phyloP scores from a whole-genome alignment of 2,797 vertebrate genomes.

The Alosa sapidissima region DNA sequence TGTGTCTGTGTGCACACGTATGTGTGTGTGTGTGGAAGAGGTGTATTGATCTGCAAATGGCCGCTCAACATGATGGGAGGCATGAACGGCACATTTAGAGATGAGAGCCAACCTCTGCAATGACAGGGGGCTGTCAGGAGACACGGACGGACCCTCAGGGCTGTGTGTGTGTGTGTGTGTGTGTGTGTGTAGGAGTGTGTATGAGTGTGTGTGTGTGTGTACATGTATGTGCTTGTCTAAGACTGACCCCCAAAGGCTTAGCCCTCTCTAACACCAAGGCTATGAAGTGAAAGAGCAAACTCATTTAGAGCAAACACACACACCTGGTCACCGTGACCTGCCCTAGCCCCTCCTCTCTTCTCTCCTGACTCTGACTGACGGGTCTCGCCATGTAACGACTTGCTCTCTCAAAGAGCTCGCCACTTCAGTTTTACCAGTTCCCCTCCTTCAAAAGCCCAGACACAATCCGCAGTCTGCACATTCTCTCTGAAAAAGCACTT shows the following conservation, averaged over 20 bases:
- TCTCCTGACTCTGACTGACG: neutral
- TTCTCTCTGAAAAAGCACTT: neutral
- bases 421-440: neutral
- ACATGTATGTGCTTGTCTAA: neutral
- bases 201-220: neutral
- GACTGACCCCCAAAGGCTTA: neutral
- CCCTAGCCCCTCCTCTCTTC: neutral
- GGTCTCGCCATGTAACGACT: neutral
- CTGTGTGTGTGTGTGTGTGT: neutral
- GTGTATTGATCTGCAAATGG: slow-evolving; percentile 28
- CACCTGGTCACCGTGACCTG: neutral
- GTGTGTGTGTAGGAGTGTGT: neutral
- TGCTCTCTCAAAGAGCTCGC: neutral
- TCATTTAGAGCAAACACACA: neutral
- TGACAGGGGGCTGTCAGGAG: neutral
- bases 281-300: neutral
- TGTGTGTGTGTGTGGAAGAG: neutral
- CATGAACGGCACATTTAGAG: slow-evolving; percentile 21
- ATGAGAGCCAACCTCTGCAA: slow-evolving; percentile 2
- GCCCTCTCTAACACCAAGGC: neutral
- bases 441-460: neutral
- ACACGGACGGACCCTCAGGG: neutral
- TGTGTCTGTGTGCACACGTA: slow-evolving; percentile 32
- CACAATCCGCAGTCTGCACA: neutral
- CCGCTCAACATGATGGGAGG: slow-evolving; percentile 1